Evolutionary conservation across 2,113 vertebrate genomes (phyloP).

Genomic region (Ariopsis seemanni): DNA sequence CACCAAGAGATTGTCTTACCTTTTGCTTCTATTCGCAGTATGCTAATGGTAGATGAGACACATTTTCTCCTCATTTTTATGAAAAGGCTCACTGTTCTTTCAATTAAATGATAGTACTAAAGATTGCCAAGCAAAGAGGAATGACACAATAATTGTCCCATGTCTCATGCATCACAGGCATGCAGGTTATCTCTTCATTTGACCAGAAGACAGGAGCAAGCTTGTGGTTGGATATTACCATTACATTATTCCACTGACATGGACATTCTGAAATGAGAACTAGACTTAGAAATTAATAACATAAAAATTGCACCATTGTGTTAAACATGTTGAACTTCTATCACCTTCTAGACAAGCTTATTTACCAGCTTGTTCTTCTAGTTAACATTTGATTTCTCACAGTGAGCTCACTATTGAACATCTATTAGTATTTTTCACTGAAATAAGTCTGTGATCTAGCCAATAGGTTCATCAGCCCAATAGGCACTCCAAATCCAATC

Average conservation of each 20-base stretch:
- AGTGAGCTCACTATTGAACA: not conserved
- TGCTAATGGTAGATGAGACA: conserved; percentile 63
- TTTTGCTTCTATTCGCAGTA: conserved; percentile 59
- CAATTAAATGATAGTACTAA: conserved; percentile 73
- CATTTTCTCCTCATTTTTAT: conserved; percentile 60
- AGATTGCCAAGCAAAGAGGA: conserved; percentile 51
- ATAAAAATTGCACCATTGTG: not conserved
- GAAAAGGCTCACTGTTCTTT: conserved; percentile 58
- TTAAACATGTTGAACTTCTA: not conserved
- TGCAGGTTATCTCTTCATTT: conserved; percentile 44
- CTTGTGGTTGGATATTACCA: not conserved
- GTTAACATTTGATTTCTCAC: conserved; percentile 34
- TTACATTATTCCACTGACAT: not conserved
- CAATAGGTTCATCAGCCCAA: conserved; percentile 24
- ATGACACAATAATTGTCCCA: conserved; percentile 60
- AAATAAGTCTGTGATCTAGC: conserved; percentile 16
- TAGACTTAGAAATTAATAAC: not conserved
- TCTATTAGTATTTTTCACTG: conserved; percentile 23
- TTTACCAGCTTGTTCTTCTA: conserved; percentile 40
- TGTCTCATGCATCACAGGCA: conserved; percentile 34
- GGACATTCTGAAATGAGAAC: not conserved
- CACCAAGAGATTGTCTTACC: conserved; percentile 57
- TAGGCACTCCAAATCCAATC: conserved; percentile 35
- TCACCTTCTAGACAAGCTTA: not conserved
- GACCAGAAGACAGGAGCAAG: conserved; percentile 53